Conservation (phyloP, 2,888 invertebrate species). For the Pegoplata infirma region DNA sequence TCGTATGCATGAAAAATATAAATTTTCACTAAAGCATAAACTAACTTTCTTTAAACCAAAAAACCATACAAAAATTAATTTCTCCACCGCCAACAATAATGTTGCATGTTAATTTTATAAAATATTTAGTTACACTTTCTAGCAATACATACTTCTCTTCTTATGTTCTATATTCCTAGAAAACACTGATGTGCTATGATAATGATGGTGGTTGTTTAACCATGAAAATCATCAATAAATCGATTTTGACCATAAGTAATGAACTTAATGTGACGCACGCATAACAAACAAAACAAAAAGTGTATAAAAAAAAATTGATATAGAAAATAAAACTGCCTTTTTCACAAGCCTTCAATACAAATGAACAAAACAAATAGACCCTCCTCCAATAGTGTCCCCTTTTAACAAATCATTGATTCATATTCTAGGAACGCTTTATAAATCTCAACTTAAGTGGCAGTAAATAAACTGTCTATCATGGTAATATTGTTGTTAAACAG, state of each 20-base stretch:
- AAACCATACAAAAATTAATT: no score
- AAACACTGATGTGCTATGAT: no score
- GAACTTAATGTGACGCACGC: conserved; percentile 13
- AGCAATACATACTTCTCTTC: no score
- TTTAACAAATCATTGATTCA: conserved; percentile 16
- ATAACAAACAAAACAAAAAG: background rate
- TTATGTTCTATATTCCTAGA: no score
- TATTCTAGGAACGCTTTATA: conserved; percentile 19
- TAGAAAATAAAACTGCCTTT: background rate
- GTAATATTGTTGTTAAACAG: conserved; percentile 25
- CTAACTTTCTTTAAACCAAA: no score
- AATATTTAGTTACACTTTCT: no score
- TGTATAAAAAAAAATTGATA: no score
- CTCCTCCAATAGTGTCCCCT: background rate
- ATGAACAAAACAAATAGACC: background rate
- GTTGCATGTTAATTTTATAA: no score
- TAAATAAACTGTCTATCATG: conserved; percentile 46
- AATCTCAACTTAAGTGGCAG: conserved; percentile 52
- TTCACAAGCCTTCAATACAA: background rate
- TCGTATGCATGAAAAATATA: no score
- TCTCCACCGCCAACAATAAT: no score
- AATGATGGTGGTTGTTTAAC: conserved; percentile 33
- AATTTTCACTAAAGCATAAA: no score
- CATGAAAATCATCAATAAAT: conserved; percentile 57
- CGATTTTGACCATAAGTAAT: conserved; percentile 37